Base-by-base conservation (phyloP, 2,888 invertebrate species). In the Leptogaster cylindrica region DNA sequence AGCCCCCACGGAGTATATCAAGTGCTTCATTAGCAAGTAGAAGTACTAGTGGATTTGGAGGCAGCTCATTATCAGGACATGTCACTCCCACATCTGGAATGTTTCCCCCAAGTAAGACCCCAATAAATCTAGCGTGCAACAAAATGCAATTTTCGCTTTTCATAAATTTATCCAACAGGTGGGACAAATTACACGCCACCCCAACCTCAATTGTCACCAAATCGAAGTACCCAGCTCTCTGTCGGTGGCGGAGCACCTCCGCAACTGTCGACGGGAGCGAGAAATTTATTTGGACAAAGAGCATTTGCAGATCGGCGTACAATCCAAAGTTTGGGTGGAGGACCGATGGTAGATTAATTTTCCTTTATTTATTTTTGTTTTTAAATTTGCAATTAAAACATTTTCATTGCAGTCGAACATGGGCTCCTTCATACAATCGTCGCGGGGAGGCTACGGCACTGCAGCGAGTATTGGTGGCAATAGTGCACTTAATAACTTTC, bases 1-100 rank as follows among this genome's bases (percentile, higher is more conserved):
- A 89, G 84, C 89, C 90, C 77, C 92, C 92, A 83, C 88, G 93
- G 85, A 93, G 90, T 86, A 89, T 93, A 85, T 90, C 91, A 82
- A 90, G 90, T 83, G 88, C 86, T 77, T 87, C 87, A 81, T 84
- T 89, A 79, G 84, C 86, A 76, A 84, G 80, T 74, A 87, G 81
- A 85, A 85, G 86, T 82, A 85, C 85, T 77, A 85, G 86, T 77
- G 85, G 84, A 71, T 88, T 87, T 79, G 85, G 85, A 76, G 85
- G 84, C 79, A 86, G 85, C 82, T 86, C 88, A 76, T 84, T 89
- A 77, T 86, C 88, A 75, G 89, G 89, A 80, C 89, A 89, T 88
- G 89, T 89, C 79, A 89, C 89, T 73, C 89, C 89, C 73, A 87
- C 87, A 73, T 85, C 86, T 73, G 84, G 85, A 76, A 86, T 87